Percentiles rank a stretch among this genome's conserved stretches.
These are phyloP conservation scores for Paedocypris sp. DNA, from an alignment of 2,113 vertebrate species.

Conservation along the genomic window DNA sequence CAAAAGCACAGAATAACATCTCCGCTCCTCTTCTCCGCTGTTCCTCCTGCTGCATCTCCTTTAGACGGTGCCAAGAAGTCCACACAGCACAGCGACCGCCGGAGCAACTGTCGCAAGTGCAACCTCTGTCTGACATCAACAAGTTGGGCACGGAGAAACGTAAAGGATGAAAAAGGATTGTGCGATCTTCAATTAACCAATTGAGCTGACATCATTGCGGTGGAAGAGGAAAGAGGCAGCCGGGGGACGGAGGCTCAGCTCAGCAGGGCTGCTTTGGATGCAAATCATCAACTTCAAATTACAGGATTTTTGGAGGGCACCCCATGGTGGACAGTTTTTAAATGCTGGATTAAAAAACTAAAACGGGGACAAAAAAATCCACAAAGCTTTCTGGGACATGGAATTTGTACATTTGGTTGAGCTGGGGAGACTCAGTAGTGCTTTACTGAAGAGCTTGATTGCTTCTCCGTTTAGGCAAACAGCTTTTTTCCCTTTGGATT, in stretches of 20 bases:
- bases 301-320: conserved; percentile 44
- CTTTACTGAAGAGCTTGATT: conserved; percentile 62
- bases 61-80: conserved; percentile 83
- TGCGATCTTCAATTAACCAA: conserved; percentile 72
- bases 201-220: conserved; percentile 61
- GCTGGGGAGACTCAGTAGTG: conserved; percentile 54
- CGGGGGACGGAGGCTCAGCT: conserved; percentile 49
- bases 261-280: conserved; percentile 51
- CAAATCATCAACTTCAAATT: conserved; percentile 58
- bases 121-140: conserved; percentile 90
- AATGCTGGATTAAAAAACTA: conserved; percentile 20
- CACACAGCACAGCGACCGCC: conserved; percentile 71
- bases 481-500: conserved; percentile 77
- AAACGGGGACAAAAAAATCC: conserved; percentile 38
- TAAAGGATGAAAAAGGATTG: conserved; percentile 55
- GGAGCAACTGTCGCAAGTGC: conserved; percentile 74
- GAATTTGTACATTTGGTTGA: conserved; percentile 64
- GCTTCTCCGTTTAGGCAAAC: conserved; percentile 72
- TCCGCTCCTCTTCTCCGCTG: conserved; percentile 52
- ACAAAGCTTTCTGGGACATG: conserved; percentile 57
- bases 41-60: conserved; percentile 60
- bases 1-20: conserved; percentile 82
- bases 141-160: conserved; percentile 81
- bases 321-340: conserved; percentile 4
- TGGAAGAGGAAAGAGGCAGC: conserved; percentile 45